phyloP scores from a whole-genome alignment of 2,888 invertebrate species.

The Isoperla grammatica region DNA sequence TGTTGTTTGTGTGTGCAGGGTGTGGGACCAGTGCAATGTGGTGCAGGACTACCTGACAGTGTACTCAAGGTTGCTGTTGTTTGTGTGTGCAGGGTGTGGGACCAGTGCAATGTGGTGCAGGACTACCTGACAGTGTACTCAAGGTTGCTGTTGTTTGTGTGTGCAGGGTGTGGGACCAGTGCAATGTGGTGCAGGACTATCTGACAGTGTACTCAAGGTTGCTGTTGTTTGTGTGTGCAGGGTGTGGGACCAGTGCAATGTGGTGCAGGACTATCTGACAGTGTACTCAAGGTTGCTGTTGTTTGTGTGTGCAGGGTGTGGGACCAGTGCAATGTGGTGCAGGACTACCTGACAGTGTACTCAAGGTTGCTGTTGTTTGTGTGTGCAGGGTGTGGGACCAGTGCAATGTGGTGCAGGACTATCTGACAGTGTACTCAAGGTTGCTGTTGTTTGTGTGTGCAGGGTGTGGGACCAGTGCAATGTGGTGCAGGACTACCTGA shows the following conservation, averaged over 20 bases:
- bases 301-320: no score
- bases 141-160: no score
- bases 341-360: no score
- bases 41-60: conserved; percentile 78
- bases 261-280: conserved; percentile 79
- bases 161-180: conserved; percentile 71
- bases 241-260: conserved; percentile 77
- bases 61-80: conserved; percentile 35
- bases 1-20: no score
- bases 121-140: conserved; percentile 70
- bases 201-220: conserved; percentile 66
- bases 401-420: no score
- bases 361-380: no score
- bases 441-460: no score
- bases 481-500: no score
- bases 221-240: conserved; percentile 56
- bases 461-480: conserved; percentile 80
- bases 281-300: no score
- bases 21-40: conserved; percentile 77
- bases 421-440: no score
- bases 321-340: no score
- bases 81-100: conserved; percentile 58
- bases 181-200: conserved; percentile 76
- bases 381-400: no score
- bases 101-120: conserved; percentile 73